Evolutionary conservation across 2,797 vertebrate genomes (phyloP).

Genomic region (Chelmon rostratus): DNA sequence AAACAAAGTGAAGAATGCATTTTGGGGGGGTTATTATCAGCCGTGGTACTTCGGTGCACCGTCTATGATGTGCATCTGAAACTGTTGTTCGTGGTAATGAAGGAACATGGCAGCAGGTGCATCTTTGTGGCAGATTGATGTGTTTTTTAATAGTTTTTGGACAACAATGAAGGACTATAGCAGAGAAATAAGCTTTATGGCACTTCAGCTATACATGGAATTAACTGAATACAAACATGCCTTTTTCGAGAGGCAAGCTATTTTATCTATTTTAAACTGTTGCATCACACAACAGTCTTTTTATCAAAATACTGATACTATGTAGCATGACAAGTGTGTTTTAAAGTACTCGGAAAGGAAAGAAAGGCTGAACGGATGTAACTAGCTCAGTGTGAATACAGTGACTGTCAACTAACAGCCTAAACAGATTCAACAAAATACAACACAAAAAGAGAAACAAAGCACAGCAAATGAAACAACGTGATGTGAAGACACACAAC

Average conservation of each 20-base stretch:
- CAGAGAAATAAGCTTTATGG: not conserved
- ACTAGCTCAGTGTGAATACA: not conserved
- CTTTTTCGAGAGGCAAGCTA: not conserved
- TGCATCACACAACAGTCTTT: not conserved
- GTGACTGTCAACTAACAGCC: slow-evolving; percentile 10
- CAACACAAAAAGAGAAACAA: slow-evolving; percentile 9
- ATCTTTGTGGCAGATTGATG: not conserved
- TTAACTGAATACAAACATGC: not conserved
- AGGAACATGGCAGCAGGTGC: not conserved
- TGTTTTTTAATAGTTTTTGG: not conserved
- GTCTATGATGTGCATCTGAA: not conserved
- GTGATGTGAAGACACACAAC: not conserved
- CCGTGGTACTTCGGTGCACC: not conserved
- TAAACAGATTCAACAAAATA: not conserved
- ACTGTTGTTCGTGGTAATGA: slow-evolving; percentile 5
- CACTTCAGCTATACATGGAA: not conserved
- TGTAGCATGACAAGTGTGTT: not conserved
- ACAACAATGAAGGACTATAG: not conserved
- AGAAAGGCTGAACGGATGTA: slow-evolving; percentile 3
- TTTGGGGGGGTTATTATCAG: slow-evolving; percentile 1
- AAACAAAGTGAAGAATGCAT: not conserved
- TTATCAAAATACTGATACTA: too few species aligned
- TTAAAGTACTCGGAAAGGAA: not conserved
- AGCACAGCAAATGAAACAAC: slow-evolving; percentile 1
- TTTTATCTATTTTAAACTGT: not conserved